Conservation (phyloP, 2,113 vertebrate genomes). For the Bubo scandiacus region DNA sequence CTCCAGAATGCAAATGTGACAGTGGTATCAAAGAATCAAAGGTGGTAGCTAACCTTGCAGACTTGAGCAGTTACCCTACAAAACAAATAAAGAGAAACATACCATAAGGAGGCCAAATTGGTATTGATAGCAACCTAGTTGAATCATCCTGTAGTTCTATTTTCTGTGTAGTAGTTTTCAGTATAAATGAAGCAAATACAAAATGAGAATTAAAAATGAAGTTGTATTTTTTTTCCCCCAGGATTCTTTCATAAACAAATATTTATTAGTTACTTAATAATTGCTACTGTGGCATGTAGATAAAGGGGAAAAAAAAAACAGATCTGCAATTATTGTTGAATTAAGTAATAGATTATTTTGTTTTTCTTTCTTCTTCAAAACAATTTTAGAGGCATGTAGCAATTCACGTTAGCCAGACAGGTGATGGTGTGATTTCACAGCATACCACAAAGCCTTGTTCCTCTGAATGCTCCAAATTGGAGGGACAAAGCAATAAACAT, state of each 20-base stretch:
- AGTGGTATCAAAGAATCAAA: not conserved
- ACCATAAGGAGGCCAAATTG: not conserved
- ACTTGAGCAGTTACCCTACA: not conserved
- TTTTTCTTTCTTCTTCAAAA: not conserved
- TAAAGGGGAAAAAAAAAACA: not conserved
- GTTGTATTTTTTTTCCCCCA: too few species aligned
- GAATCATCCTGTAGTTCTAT: not conserved
- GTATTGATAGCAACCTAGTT: not conserved
- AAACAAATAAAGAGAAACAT: not conserved
- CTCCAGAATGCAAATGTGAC: not conserved
- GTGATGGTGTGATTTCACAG: not conserved
- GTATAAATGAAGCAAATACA: not conserved
- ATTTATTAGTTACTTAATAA: not conserved
- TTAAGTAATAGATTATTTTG: not conserved
- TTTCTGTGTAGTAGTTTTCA: not conserved
- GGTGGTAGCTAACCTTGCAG: not conserved
- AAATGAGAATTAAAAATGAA: not conserved
- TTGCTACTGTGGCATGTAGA: not conserved
- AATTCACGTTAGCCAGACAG: not conserved
- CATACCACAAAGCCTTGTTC: not conserved
- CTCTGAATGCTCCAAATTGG: not conserved
- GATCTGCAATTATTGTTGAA: not conserved
- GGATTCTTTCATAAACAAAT: not conserved
- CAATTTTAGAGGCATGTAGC: not conserved
- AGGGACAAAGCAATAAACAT: not conserved